Percentiles rank a stretch among this genome's conserved stretches.
Evolutionary conservation across 92 coral and sea anemone genomes (phyloP).

Genomic region (Micromussa lordhowensis): DNA sequence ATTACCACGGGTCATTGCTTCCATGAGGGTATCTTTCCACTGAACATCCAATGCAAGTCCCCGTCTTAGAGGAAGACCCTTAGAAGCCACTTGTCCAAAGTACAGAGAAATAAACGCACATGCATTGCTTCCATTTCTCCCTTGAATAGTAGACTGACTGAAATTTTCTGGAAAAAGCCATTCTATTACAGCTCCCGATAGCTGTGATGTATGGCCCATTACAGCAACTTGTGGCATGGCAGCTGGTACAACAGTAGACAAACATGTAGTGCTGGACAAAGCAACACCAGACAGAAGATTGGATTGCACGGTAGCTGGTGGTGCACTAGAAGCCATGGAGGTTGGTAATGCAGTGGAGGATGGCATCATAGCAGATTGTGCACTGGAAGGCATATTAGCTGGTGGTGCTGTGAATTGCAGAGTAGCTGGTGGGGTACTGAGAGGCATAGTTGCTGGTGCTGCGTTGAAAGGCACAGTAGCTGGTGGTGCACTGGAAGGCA

Average conservation of each 20-base stretch:
- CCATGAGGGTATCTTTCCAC: conserved; percentile 16
- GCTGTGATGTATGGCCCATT: neutral
- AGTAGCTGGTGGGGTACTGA: no score
- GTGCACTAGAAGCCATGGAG: no score
- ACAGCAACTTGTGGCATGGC: neutral
- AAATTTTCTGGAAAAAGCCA: conserved; percentile 8
- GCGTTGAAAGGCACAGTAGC: no score
- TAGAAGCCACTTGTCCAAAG: conserved; percentile 14
- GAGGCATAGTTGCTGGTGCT: no score
- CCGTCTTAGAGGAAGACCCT: neutral
- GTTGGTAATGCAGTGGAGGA: conserved; percentile 8
- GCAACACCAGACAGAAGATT: neutral
- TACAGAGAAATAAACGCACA: no score
- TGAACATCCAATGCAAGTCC: neutral
- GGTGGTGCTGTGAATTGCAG: neutral
- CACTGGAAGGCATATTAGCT: neutral
- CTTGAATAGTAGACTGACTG: conserved; percentile 9
- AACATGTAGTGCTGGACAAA: neutral
- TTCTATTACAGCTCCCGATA: neutral
- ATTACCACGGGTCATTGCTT: neutral
- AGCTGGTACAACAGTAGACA: neutral
- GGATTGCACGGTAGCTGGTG: no score
- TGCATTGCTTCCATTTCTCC: conserved; percentile 18
- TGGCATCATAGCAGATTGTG: neutral
- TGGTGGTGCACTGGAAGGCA: no score